Conservation (phyloP, 2,888 invertebrate species). For the Hirudinaria manillensis region DNA sequence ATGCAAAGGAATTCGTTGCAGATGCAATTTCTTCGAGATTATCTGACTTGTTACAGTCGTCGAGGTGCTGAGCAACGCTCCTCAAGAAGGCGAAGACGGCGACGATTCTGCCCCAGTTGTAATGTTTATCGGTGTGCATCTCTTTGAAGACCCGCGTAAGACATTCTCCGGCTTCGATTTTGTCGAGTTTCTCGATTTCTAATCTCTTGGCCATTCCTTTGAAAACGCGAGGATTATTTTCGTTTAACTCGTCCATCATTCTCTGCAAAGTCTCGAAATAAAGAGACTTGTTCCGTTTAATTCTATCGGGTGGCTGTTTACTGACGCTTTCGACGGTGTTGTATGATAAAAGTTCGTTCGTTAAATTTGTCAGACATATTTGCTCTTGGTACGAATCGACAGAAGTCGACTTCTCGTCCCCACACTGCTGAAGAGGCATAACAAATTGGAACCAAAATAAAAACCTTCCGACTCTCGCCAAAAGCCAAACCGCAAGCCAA, state of each 20-base stretch:
- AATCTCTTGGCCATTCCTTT: slow-evolving; percentile 17
- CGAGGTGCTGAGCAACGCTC: slow-evolving; percentile 43
- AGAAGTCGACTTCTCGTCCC: slow-evolving; percentile 1
- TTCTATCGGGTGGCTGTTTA: not conserved
- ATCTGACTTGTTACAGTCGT: slow-evolving; percentile 31
- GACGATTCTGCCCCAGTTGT: slow-evolving; percentile 51
- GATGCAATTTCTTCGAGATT: slow-evolving; percentile 44
- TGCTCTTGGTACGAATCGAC: slow-evolving; percentile 5
- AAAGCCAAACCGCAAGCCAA: too few relatives aligned
- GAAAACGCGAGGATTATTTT: slow-evolving; percentile 23
- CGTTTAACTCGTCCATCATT: slow-evolving; percentile 12
- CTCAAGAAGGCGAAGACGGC: slow-evolving; percentile 50
- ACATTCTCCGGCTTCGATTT: not conserved
- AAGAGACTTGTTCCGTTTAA: not conserved
- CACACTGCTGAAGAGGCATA: not conserved
- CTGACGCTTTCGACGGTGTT: slow-evolving; percentile 10
- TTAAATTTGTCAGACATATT: not conserved
- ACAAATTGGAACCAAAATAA: not conserved
- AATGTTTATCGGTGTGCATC: slow-evolving; percentile 50
- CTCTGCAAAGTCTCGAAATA: slow-evolving; percentile 16
- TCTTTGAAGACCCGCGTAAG: slow-evolving; percentile 41
- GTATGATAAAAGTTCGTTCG: not conserved
- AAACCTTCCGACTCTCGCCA: not conserved
- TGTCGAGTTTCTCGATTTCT: not conserved
- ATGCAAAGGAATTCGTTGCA: slow-evolving; percentile 48